These are phyloP conservation scores for Platalea minor DNA, from an alignment of 2,797 vertebrate species.

Conservation along the genomic window DNA sequence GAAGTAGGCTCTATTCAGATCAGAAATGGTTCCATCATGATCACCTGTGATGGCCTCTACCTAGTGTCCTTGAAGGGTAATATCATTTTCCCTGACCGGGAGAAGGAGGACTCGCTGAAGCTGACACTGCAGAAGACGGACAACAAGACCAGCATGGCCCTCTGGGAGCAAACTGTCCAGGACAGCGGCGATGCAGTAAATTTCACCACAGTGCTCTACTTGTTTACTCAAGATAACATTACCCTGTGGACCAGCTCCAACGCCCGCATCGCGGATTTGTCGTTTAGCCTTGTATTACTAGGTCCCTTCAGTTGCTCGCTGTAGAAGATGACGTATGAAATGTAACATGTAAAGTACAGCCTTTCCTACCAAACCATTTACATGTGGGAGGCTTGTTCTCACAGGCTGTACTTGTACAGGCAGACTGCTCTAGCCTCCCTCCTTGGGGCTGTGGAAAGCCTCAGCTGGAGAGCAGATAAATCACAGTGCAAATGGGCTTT, in stretches of 20 bases:
- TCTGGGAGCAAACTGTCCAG: background rate
- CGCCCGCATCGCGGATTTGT: fast-evolving
- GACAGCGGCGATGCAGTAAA: background rate
- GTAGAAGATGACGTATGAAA: background rate
- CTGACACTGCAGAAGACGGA: background rate
- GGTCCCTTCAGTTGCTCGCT: background rate
- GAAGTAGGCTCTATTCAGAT: slow-evolving; percentile 35
- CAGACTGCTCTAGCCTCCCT: background rate
- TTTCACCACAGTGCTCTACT: background rate
- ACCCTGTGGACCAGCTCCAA: slow-evolving; percentile 26
- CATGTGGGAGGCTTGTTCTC: background rate
- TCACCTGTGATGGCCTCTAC: slow-evolving; percentile 72
- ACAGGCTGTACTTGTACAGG: background rate
- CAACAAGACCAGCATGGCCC: fast-evolving
- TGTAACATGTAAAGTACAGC: background rate
- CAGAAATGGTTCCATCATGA: slow-evolving; percentile 57
- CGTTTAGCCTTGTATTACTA: slow-evolving; percentile 51
- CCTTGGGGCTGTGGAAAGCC: background rate
- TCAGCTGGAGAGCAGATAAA: background rate
- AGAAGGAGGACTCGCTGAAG: background rate
- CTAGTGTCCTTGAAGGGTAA: slow-evolving; percentile 51
- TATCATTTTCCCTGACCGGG: background rate
- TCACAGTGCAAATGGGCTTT: background rate
- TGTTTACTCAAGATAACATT: slow-evolving; percentile 35
- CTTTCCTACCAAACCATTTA: background rate